These are phyloP conservation scores for Phrynosoma platyrhinos DNA, from an alignment of 2,113 vertebrate genomes.

Conservation along the genomic window DNA sequence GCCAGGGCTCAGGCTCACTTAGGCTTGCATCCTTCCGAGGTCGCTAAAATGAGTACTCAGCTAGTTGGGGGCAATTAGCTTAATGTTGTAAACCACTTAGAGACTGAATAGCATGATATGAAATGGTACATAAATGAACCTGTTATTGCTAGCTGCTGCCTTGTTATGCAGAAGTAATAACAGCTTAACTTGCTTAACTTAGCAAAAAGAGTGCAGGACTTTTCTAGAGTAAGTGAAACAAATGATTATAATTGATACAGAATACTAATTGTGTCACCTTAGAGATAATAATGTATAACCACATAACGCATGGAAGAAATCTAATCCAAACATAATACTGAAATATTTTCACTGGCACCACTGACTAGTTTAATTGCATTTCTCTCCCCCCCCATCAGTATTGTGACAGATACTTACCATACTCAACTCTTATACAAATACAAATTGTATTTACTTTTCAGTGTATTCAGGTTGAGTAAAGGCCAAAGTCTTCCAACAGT, in stretches of 20 bases:
- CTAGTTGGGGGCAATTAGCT: too few relatives aligned
- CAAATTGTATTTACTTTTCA: neutral
- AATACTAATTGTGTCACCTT: neutral
- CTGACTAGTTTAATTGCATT: neutral
- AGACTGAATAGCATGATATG: too few relatives aligned
- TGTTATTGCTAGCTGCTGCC: too few relatives aligned
- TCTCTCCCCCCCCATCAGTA: neutral
- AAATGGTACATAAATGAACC: too few relatives aligned
- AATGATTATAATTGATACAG: neutral
- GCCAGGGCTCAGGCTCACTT: too few relatives aligned
- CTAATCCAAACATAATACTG: constrained; percentile 8
- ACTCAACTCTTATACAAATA: neutral
- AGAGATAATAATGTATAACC: neutral
- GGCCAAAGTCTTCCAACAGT: neutral
- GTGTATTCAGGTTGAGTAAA: neutral
- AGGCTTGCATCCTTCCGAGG: too few relatives aligned
- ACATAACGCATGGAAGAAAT: neutral
- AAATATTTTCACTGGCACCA: constrained; percentile 2
- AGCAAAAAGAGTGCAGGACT: neutral
- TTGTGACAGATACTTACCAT: neutral
- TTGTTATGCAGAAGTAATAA: constrained; percentile 11
- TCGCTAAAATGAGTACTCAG: too few relatives aligned
- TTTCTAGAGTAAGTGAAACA: neutral
- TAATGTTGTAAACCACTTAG: too few relatives aligned
- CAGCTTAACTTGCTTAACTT: constrained; percentile 21